These are phyloP conservation scores for Criorhina ranunculi DNA, from an alignment of 2,888 invertebrate species.

Conservation along the genomic window DNA sequence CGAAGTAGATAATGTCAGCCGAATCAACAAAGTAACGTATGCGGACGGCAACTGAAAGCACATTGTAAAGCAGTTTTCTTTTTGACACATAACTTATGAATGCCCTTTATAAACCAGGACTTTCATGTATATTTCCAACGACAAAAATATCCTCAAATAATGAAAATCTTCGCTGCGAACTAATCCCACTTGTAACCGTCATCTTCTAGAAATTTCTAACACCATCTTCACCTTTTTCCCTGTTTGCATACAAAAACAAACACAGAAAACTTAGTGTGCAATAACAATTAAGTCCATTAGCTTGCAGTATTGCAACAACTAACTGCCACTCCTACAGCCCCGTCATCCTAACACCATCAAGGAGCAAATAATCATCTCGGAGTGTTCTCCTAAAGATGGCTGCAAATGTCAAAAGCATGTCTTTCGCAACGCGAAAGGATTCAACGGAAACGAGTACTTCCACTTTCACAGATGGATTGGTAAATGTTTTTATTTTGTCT, in stretches of 20 bases:
- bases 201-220: not conserved
- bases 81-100: too few relatives aligned
- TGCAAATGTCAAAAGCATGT: constrained; percentile 54
- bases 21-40: too few relatives aligned
- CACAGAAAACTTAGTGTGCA: constrained; percentile 25
- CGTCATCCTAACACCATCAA: constrained; percentile 31
- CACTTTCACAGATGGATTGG: too few relatives aligned
- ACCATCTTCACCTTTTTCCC: not conserved
- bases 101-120: too few relatives aligned
- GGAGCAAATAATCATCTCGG: constrained; percentile 41
- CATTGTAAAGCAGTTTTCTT: too few relatives aligned
- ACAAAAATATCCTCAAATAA: too few relatives aligned
- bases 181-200: constrained; percentile 45
- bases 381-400: constrained; percentile 23
- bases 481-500: constrained; percentile 28
- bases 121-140: too few relatives aligned
- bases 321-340: constrained; percentile 11
- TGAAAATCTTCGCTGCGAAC: too few relatives aligned
- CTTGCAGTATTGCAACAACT: constrained; percentile 37
- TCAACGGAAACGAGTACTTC: too few relatives aligned
- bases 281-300: constrained; percentile 65
- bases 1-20: too few relatives aligned
- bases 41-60: too few relatives aligned
- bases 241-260: constrained; percentile 1
- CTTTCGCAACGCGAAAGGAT: constrained; percentile 28